Conservation (phyloP, 2,888 invertebrate genomes). For the Mimachlamys varia region DNA sequence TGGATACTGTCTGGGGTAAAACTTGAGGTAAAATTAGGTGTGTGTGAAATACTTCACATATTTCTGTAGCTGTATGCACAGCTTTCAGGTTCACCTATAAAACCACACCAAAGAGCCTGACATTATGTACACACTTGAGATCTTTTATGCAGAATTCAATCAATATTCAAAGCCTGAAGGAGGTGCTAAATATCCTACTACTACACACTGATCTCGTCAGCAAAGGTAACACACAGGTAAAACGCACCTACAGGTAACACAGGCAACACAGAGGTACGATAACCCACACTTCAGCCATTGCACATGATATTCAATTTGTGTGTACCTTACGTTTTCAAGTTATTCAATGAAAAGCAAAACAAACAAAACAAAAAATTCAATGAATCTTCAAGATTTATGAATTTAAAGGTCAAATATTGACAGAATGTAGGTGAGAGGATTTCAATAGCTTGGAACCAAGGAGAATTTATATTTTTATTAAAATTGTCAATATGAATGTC, state of each 20-base stretch:
- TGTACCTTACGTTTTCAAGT: not conserved
- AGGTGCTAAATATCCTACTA: not conserved
- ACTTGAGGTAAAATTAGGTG: not conserved
- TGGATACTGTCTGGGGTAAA: not conserved
- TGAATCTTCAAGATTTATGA: not conserved
- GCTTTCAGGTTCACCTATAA: not conserved
- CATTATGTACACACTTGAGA: not conserved
- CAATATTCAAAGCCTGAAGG: slow-evolving; percentile 32
- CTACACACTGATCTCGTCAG: not conserved
- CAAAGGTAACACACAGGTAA: not conserved
- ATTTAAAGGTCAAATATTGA: not conserved
- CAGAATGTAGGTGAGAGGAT: not conserved
- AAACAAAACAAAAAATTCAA: not conserved
- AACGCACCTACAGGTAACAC: not conserved
- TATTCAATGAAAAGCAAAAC: not conserved
- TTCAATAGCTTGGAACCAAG: not conserved
- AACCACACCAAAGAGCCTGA: not conserved
- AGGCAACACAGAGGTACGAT: not conserved
- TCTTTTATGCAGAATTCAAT: slow-evolving; percentile 14
- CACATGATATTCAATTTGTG: not conserved
- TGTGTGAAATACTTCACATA: not conserved
- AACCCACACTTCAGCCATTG: not conserved
- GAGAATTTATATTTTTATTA: not conserved
- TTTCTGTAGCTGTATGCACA: not conserved
- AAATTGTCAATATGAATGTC: not conserved